Conservation (phyloP, 2,797 vertebrate genomes). For the Crenichthys baileyi region DNA sequence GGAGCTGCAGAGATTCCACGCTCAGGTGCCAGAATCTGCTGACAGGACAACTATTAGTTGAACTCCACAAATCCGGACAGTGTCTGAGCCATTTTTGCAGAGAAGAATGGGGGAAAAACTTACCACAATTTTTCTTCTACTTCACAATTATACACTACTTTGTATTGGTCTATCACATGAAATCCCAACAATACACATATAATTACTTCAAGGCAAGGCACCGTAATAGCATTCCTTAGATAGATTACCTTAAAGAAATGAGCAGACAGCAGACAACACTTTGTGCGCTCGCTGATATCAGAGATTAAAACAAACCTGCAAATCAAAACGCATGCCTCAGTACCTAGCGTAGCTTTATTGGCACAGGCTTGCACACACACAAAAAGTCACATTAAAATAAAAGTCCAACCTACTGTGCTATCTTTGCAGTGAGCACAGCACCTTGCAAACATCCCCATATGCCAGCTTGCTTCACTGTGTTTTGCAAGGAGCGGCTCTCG, state of each 20-base stretch:
- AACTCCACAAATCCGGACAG: too few species aligned
- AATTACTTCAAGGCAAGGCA: too few species aligned
- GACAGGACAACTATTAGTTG: too few species aligned
- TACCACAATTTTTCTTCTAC: too few species aligned
- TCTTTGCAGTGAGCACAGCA: constrained; percentile 89
- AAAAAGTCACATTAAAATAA: not conserved
- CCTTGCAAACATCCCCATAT: constrained; percentile 94
- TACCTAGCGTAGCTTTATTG: not conserved
- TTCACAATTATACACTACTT: too few species aligned
- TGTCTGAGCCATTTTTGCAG: too few species aligned
- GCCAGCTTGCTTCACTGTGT: constrained; percentile 86
- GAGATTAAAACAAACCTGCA: constrained; percentile 84
- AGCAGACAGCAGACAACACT: constrained; percentile 89
- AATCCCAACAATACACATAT: too few species aligned
- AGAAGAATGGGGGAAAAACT: too few species aligned
- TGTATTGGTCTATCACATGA: too few species aligned
- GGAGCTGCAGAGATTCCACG: too few species aligned
- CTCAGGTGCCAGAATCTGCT: too few species aligned
- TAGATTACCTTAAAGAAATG: constrained; percentile 91
- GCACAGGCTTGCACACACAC: not conserved
- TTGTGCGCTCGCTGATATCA: constrained; percentile 82
- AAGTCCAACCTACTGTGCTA: constrained; percentile 88
- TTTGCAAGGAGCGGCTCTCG: constrained; percentile 76
- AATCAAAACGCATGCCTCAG: constrained; percentile 35
- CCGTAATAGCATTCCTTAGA: not conserved